Base-by-base conservation (phyloP, 2,797 vertebrate species). In the Gadopsis bispinosus region DNA sequence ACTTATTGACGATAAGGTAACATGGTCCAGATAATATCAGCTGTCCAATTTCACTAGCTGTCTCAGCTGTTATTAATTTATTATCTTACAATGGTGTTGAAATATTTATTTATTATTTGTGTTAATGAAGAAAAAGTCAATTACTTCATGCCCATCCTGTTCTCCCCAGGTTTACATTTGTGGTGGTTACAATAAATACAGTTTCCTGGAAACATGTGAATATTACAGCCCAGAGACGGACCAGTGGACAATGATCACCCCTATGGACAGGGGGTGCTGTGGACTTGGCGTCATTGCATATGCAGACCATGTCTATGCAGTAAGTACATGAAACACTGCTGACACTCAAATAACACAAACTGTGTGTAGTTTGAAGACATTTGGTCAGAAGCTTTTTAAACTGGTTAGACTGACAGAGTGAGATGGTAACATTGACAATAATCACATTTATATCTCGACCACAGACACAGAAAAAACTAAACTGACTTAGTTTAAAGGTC, bases 211-310 rank as follows among this genome's bases (percentile, higher is more conserved):
- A 77, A 95, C 94, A 0, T 96, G 95, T 0, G 97, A 98, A 50
- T 87, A 73, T 1, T 97, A 96, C 0, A 77, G 90, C 61, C 95
- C 96, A 0, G 90, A 95, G 77, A 95, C 87, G 4, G 94, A 97
- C 78, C 95, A 96, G 67, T 97, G 96, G 97, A 96, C 92, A 0
- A 50, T 93, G 55, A 97, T 96, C 0, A 50, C 91, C 7, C 91
- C 91, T 62, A 97, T 97, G 93, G 73, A 1, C 45, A 77, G 90
- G 80, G 91, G 0, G 73, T 96, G 83, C 91, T 95, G 88, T 79
- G 96, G 87, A 91, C 88, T 0, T 87, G 89, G 88, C 5, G 72
- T 92, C 16, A 41, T 85, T 19, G 74, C 81, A 3, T 87, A 86
- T 73, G 54, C 12, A 1, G 59, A 70, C 19, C 76, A 54, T 0